These are phyloP conservation scores for Zaprionus vittiger DNA, from an alignment of 1,140 invertebrate genomes.

Conservation along the genomic window DNA sequence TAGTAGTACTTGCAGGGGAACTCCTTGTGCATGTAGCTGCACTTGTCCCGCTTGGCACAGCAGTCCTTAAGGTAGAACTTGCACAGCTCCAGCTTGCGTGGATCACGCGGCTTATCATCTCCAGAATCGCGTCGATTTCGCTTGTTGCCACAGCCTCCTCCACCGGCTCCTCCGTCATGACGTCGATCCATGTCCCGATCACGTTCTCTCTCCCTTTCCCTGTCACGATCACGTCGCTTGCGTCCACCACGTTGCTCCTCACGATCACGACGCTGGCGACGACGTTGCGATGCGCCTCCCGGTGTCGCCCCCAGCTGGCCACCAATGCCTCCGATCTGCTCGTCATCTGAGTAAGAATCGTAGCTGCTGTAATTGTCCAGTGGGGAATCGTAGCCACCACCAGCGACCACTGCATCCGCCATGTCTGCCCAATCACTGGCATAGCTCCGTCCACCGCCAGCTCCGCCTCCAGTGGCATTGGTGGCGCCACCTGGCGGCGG, in stretches of 20 bases:
- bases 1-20: slow-evolving; percentile 99
- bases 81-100: slow-evolving; percentile 96
- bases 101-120: slow-evolving; percentile 90
- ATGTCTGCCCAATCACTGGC: slow-evolving; percentile 41
- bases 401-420: slow-evolving; percentile 16
- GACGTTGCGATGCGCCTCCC: slow-evolving; percentile 56
- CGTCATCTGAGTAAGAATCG: slow-evolving; percentile 85
- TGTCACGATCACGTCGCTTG: slow-evolving; percentile 72
- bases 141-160: slow-evolving; percentile 61
- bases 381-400: slow-evolving; percentile 81
- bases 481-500: slow-evolving; percentile 84
- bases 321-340: slow-evolving; percentile 15
- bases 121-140: slow-evolving; percentile 59
- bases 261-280: slow-evolving; percentile 60
- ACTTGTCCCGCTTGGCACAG: slow-evolving; percentile 97
- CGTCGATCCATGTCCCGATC: slow-evolving; percentile 81
- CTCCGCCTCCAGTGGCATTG: neutral
- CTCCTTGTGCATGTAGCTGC: slow-evolving; percentile 98
- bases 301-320: slow-evolving; percentile 69
- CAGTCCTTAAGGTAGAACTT: slow-evolving; percentile 98
- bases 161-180: slow-evolving; percentile 43
- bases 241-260: slow-evolving; percentile 32
- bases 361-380: slow-evolving; percentile 85
- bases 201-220: slow-evolving; percentile 78
- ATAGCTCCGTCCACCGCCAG: slow-evolving; percentile 7